Base-by-base conservation (phyloP, 1,140 invertebrate species). In the Sitophilus oryzae region DNA sequence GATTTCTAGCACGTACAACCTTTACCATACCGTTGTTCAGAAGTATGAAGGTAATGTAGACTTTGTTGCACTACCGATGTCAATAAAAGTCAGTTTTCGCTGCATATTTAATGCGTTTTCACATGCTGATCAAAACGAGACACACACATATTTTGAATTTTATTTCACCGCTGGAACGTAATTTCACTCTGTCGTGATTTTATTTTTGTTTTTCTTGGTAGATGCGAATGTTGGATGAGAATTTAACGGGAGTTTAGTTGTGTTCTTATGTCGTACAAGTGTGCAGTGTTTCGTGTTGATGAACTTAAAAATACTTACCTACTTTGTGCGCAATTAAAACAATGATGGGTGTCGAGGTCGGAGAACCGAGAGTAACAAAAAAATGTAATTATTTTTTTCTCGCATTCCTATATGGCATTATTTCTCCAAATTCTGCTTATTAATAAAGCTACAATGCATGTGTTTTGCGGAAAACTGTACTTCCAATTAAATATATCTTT, bases 361-460 rank as follows among this genome's bases (percentile, higher is more conserved):
- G 49, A 23, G 49, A 43, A 43, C 49, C 49, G 43, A 21, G 23
- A 14, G 49, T 16, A 9, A 1, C 25, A n/a, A 42, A 30, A 52
- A 42, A 43, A 52, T 16, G 49, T 52, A 52, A 52, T 37, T 15
- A n/a, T n/a, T n/a, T n/a, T n/a, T n/a, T n/a, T n/a, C n/a, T n/a
- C n/a, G n/a, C n/a, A n/a, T n/a, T n/a, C n/a, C n/a, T n/a, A n/a
- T n/a, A n/a, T n/a, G n/a, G n/a, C n/a, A n/a, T n/a, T n/a, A n/a
- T n/a, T n/a, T n/a, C n/a, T n/a, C n/a, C n/a, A n/a, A n/a, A n/a
- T n/a, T n/a, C n/a, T n/a, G n/a, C n/a, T n/a, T n/a, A n/a, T n/a
- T n/a, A n/a, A n/a, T n/a, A n/a, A n/a, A n/a, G n/a, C n/a, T n/a
- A n/a, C n/a, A n/a, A n/a, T n/a, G n/a, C n/a, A n/a, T n/a, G n/a